Percentiles rank a stretch among this genome's conserved stretches.
phyloP scores from a whole-genome alignment of 53 echinoderm and acorn worm species.

The Arbacia lixula region DNA sequence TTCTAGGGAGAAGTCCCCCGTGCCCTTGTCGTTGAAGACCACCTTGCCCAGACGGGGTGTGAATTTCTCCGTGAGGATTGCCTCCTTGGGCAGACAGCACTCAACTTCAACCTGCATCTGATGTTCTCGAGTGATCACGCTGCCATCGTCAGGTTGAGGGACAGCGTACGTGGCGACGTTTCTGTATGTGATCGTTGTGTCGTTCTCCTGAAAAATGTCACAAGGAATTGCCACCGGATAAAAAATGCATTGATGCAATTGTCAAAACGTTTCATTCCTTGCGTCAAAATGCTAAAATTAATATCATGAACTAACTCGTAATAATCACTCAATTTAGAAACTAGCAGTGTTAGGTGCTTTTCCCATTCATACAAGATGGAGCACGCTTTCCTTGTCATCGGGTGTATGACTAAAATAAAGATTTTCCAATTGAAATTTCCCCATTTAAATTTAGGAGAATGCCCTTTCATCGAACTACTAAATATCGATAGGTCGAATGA shows the following conservation, averaged over 20 bases:
- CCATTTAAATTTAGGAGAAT: too few relatives aligned
- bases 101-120: slow-evolving; percentile 20
- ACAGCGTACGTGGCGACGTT: not conserved
- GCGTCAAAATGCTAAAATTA: not conserved
- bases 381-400: too few relatives aligned
- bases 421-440: too few relatives aligned
- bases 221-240: too few relatives aligned
- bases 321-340: not conserved
- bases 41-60: slow-evolving; percentile 6
- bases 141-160: not conserved
- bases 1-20: not conserved
- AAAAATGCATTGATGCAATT: too few relatives aligned
- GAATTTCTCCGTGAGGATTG: not conserved
- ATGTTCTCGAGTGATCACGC: not conserved
- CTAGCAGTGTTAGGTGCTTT: not conserved
- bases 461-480: too few relatives aligned
- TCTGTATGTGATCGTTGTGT: not conserved
- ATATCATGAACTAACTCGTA: not conserved
- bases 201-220: slow-evolving; percentile 4
- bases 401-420: too few relatives aligned
- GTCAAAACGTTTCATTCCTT: too few relatives aligned
- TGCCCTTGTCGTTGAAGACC: slow-evolving; percentile 11
- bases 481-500: too few relatives aligned
- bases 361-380: too few relatives aligned
- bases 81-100: not conserved